Conservation (phyloP, 2,113 vertebrate species). For the Myotis lucifugus region DNA sequence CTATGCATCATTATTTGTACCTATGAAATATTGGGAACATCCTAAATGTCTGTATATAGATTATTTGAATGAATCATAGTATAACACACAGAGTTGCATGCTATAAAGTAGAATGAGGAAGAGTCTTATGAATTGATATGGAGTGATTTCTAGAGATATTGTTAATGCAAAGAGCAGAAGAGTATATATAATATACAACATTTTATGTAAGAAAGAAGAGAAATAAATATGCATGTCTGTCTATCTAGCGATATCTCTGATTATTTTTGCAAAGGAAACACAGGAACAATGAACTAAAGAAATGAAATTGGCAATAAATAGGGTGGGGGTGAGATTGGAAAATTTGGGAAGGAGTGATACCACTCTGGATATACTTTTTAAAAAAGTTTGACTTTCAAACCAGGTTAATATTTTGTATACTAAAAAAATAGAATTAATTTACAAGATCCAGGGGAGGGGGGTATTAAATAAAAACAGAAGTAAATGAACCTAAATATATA, state of each 20-base stretch:
- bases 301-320: not conserved
- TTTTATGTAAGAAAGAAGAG: not conserved
- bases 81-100: not conserved
- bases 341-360: not conserved
- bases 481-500: not conserved
- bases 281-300: not conserved
- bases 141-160: not conserved
- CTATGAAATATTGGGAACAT: not conserved
- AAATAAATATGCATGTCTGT: not conserved
- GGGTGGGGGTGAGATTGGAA: not conserved
- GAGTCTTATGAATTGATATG: not conserved
- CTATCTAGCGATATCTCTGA: not conserved
- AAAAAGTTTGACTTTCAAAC: not conserved
- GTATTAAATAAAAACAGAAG: not conserved
- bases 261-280: not conserved
- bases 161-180: not conserved
- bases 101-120: not conserved
- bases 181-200: not conserved
- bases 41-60: not conserved
- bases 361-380: not conserved
- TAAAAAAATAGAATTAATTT: not conserved
- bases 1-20: not conserved
- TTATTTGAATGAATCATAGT: not conserved
- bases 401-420: not conserved
- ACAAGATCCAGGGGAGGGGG: not conserved